phyloP scores from a whole-genome alignment of 1,140 invertebrate genomes.

The Eumeta japonica region DNA sequence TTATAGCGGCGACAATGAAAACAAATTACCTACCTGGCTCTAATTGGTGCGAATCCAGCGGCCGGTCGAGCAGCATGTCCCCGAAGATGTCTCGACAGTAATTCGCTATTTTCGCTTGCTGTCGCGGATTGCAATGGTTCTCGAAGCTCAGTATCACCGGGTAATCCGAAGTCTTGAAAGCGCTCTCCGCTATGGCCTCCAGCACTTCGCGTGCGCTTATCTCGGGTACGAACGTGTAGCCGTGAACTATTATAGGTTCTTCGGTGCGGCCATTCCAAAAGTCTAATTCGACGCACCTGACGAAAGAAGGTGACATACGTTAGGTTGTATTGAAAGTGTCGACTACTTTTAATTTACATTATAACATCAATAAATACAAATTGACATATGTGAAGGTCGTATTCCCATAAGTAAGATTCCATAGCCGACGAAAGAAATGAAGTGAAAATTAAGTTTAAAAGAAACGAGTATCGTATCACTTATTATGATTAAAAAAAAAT shows the following conservation, averaged over 20 bases:
- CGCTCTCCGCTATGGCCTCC: conserved; percentile 94
- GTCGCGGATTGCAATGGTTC: conserved; percentile 94
- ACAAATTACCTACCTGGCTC: no score
- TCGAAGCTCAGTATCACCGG: conserved; percentile 96
- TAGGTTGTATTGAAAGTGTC: no score
- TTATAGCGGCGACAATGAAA: no score
- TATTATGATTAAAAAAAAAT: no score
- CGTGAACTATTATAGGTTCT: conserved; percentile 96
- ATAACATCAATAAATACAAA: no score
- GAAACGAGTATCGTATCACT: no score
- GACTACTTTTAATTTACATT: no score
- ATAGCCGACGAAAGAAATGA: no score
- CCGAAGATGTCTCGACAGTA: conserved; percentile 95
- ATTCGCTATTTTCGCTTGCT: conserved; percentile 96
- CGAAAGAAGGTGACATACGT: conserved; percentile 2
- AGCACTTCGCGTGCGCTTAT: conserved; percentile 93
- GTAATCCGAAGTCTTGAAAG: conserved; percentile 97
- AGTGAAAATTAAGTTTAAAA: no score
- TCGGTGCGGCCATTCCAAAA: conserved; percentile 95
- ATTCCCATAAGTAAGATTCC: no score
- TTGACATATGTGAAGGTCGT: no score
- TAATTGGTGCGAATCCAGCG: conserved; percentile 84
- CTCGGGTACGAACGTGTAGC: conserved; percentile 96
- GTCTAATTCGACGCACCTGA: conserved; percentile 90
- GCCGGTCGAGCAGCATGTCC: conserved; percentile 88